Evolutionary conservation across 30 jellyfish, hydroid and myxozoan genomes (phyloP).

Genomic region (Rhopilema esculentum): DNA sequence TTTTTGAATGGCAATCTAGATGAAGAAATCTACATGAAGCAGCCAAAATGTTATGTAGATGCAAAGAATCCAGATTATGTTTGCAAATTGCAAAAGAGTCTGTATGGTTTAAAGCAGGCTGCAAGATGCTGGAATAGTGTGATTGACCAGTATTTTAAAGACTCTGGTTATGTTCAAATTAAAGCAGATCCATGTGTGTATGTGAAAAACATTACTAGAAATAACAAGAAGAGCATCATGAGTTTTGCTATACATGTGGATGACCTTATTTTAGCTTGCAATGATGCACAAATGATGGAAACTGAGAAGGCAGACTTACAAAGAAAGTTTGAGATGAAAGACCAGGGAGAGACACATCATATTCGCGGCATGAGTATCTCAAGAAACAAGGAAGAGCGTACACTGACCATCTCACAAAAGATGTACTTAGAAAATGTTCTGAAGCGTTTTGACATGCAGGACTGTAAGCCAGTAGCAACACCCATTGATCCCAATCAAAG

Average conservation of each 20-base stretch:
- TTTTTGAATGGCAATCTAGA: constrained; percentile 49
- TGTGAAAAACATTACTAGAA: not conserved
- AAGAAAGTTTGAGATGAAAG: constrained; percentile 50
- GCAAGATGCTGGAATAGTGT: constrained; percentile 55
- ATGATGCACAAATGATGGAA: constrained; percentile 59
- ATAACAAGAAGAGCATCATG: constrained; percentile 40
- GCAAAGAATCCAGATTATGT: constrained; percentile 42
- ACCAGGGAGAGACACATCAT: constrained; percentile 40
- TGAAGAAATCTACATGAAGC: constrained; percentile 51
- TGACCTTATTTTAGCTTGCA: constrained; percentile 8
- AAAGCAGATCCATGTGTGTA: constrained; percentile 15
- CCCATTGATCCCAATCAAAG: constrained; percentile 21
- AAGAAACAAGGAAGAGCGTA: constrained; percentile 44
- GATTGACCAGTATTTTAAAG: constrained; percentile 18
- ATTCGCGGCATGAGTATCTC: constrained; percentile 61
- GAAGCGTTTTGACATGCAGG: constrained; percentile 45
- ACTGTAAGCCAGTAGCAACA: constrained; percentile 45
- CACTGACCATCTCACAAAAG: constrained; percentile 34
- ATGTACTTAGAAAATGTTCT: constrained; percentile 44
- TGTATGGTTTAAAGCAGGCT: constrained; percentile 39
- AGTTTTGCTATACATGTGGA: constrained; percentile 11
- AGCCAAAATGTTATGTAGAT: constrained; percentile 43
- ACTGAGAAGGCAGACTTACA: constrained; percentile 36
- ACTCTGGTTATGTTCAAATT: constrained; percentile 19
- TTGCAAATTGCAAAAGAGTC: constrained; percentile 45